Conservation (phyloP, 2,888 invertebrate genomes). For the Maniola hyperantus region DNA sequence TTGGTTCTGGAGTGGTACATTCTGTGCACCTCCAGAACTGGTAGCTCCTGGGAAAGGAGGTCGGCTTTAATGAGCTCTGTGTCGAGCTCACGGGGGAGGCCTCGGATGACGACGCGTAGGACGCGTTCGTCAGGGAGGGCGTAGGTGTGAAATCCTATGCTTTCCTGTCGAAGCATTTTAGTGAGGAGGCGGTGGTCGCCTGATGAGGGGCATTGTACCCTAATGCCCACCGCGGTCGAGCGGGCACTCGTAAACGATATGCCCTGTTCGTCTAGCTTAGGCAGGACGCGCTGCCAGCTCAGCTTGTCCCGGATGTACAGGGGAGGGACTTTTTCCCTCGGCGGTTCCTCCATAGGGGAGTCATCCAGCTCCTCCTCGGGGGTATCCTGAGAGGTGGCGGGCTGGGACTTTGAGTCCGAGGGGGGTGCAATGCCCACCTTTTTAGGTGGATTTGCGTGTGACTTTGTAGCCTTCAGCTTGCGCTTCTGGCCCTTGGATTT, state of each 20-base stretch:
- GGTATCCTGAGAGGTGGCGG: not conserved
- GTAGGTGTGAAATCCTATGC: not conserved
- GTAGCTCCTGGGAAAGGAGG: slow-evolving; percentile 5
- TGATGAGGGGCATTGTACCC: not conserved
- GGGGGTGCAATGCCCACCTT: not conserved
- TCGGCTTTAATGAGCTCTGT: not conserved
- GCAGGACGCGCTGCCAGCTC: not conserved
- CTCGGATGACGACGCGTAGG: not conserved
- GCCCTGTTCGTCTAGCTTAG: not conserved
- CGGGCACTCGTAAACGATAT: not conserved
- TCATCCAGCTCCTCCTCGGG: not conserved
- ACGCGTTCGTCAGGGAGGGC: slow-evolving; percentile 22
- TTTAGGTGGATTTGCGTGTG: not conserved
- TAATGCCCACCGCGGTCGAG: slow-evolving; percentile 1
- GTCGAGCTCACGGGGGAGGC: not conserved
- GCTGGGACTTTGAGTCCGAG: not conserved
- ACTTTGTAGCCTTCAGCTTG: not conserved
- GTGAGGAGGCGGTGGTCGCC: slow-evolving; percentile 1
- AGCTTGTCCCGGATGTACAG: not conserved
- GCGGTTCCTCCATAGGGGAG: not conserved
- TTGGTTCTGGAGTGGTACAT: not conserved
- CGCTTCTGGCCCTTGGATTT: not conserved
- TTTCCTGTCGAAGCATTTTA: not conserved
- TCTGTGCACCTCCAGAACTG: slow-evolving; percentile 1
- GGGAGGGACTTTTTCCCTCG: not conserved